These are phyloP conservation scores for Anolis apletophallus DNA, from an alignment of 2,797 vertebrate genomes.

Conservation along the genomic window DNA sequence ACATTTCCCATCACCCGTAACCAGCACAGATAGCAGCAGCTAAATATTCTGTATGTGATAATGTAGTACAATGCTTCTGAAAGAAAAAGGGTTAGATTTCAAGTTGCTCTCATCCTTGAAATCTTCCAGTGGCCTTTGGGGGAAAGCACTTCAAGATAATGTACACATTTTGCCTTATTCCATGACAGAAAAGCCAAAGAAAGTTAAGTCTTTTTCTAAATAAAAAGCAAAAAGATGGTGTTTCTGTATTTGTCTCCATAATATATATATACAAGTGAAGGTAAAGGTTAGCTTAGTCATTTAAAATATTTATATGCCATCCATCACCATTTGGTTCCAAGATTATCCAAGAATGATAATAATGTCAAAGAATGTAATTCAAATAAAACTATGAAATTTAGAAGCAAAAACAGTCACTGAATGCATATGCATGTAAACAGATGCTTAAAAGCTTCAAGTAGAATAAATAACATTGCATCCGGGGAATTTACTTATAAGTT, in stretches of 20 bases:
- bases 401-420: background rate
- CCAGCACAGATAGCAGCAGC: background rate
- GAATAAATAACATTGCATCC: too few relatives aligned
- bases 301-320: background rate
- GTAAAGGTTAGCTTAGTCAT: background rate
- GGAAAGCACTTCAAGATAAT: background rate
- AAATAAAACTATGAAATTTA: background rate
- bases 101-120: background rate
- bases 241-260: background rate
- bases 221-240: background rate
- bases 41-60: background rate
- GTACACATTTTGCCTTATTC: background rate
- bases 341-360: background rate
- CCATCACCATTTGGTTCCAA: background rate
- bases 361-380: background rate
- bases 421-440: background rate
- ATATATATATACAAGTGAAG: background rate
- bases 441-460: too few relatives aligned
- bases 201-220: background rate
- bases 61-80: background rate
- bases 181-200: too few relatives aligned
- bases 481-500: too few relatives aligned
- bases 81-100: background rate
- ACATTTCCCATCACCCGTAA: background rate
- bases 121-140: background rate